Conservation (phyloP, 1,140 invertebrate species). For the Kradibia gibbosae region DNA sequence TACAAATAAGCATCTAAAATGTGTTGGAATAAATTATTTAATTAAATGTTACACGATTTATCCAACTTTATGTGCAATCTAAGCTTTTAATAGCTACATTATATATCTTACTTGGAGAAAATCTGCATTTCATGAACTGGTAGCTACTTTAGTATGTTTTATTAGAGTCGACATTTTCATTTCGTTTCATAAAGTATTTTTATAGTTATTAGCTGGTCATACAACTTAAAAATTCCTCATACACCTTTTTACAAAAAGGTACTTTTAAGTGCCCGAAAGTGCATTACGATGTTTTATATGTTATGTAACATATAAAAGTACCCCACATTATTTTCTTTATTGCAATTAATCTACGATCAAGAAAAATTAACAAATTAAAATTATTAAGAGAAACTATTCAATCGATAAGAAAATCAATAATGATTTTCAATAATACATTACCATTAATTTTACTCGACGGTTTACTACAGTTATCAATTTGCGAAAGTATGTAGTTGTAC, state of each 20-base stretch:
- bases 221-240: neutral
- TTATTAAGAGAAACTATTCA: neutral
- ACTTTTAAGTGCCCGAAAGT: neutral
- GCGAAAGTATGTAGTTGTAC: neutral
- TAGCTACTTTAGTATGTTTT: neutral
- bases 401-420: neutral
- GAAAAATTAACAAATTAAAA: neutral
- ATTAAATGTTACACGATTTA: slow-evolving; percentile 10
- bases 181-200: neutral
- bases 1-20: neutral
- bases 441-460: neutral
- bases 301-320: neutral
- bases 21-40: neutral
- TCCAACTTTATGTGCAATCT: slow-evolving; percentile 19
- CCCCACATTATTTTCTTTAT: neutral
- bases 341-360: neutral
- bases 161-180: neutral
- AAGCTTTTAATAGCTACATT: neutral
- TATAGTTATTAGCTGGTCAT: neutral
- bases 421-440: neutral
- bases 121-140: neutral
- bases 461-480: neutral
- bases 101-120: neutral
- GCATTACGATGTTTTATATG: neutral
- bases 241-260: neutral